Percentiles rank a stretch among this genome's conserved stretches.
These are phyloP conservation scores for Sebastes kiyomatsui DNA, from an alignment of 2,797 vertebrate genomes.

Conservation along the genomic window DNA sequence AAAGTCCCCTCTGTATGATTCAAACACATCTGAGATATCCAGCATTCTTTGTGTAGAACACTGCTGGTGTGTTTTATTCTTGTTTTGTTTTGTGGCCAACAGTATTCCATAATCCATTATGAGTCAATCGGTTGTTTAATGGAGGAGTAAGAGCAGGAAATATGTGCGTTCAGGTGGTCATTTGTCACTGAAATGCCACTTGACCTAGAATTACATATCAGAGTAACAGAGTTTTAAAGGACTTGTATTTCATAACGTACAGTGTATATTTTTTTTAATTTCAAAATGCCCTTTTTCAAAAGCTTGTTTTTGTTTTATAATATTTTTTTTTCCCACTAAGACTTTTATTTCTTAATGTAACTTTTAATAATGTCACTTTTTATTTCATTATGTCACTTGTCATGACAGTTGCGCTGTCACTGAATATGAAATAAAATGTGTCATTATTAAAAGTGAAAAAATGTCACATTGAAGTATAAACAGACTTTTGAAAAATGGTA, in stretches of 20 bases:
- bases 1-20: slow-evolving; percentile 1
- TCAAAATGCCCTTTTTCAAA: too few relatives aligned
- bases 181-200: too few relatives aligned
- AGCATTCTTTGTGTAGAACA: not conserved
- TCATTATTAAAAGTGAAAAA: not conserved
- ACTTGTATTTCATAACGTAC: not conserved
- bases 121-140: not conserved
- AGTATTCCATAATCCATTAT: not conserved
- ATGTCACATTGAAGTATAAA: not conserved
- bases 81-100: not conserved
- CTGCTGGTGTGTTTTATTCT: not conserved
- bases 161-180: not conserved
- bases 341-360: not conserved
- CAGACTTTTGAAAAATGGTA: too few relatives aligned
- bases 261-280: accelerated
- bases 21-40: not conserved
- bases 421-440: not conserved
- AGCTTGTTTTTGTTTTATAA: not conserved
- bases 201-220: too few relatives aligned
- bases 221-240: not conserved
- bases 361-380: not conserved
- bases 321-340: not conserved
- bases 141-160: not conserved
- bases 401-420: not conserved
- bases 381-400: not conserved